Percentiles rank a stretch among this genome's conserved stretches.
Conservation (phyloP, 2,797 vertebrate genomes). For the Enteromius mattozi region DNA sequence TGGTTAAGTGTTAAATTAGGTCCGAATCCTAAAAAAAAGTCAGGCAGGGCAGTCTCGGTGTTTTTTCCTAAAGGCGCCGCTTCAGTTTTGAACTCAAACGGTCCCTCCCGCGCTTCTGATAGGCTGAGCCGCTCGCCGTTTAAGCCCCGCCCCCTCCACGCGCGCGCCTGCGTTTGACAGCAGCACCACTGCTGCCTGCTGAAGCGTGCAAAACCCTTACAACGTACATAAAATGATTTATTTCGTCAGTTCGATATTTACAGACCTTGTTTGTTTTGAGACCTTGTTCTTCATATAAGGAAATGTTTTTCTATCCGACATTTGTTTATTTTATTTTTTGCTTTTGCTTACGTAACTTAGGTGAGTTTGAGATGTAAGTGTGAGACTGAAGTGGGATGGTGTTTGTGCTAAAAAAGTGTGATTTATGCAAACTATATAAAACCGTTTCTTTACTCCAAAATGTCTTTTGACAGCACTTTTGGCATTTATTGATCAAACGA, state of each 20-base stretch:
- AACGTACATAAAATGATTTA: neutral
- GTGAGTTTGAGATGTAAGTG: neutral
- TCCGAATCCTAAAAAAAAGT: neutral
- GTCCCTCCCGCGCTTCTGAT: slow-evolving; percentile 65
- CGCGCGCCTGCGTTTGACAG: neutral
- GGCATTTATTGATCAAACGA: neutral
- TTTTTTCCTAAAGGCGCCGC: slow-evolving; percentile 40
- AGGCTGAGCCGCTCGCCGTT: slow-evolving; percentile 59
- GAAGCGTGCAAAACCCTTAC: no score
- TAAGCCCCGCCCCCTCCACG: neutral
- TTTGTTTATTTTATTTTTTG: neutral
- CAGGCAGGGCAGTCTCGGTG: neutral
- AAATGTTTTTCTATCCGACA: neutral
- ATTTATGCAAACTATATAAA: neutral
- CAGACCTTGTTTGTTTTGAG: neutral
- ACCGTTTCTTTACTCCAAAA: neutral
- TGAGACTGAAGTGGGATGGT: neutral
- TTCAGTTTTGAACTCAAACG: slow-evolving; percentile 77
- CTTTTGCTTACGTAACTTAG: no score
- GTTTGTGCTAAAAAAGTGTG: neutral
- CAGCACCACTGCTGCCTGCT: no score
- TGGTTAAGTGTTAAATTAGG: slow-evolving; percentile 8
- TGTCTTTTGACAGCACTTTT: neutral
- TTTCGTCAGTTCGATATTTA: no score
- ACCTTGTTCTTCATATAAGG: neutral